A percentile compares a stretch with the other conserved stretches of the same genome.
Conservation (phyloP, 2,888 invertebrate genomes). For the Matsumyia berberina region DNA sequence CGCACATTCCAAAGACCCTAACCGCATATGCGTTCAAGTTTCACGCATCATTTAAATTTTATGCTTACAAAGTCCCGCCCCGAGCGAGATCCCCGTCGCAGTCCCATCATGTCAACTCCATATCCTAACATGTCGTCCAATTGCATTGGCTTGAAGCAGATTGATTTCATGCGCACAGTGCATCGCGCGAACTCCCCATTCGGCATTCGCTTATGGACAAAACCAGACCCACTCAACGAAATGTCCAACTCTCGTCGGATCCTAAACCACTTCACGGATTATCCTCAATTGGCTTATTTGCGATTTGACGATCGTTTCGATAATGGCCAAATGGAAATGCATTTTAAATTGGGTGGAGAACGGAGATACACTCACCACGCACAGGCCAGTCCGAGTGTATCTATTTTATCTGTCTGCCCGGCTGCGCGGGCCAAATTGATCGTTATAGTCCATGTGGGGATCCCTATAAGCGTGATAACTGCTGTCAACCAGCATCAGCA, state of each 20-base stretch:
- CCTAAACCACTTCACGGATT: constrained; percentile 68
- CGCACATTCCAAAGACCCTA: not conserved
- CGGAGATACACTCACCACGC: not conserved
- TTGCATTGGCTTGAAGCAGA: constrained; percentile 31
- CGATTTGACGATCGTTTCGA: constrained; percentile 65
- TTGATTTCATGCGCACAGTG: constrained; percentile 8
- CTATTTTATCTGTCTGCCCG: constrained; percentile 25
- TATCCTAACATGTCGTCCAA: constrained; percentile 47
- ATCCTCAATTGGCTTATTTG: constrained; percentile 66
- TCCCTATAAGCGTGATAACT: constrained; percentile 68
- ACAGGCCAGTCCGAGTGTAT: not conserved
- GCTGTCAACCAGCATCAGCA: constrained; percentile 70
- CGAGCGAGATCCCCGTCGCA: constrained; percentile 5
- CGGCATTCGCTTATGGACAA: constrained; percentile 11
- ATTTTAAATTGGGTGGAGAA: constrained; percentile 60
- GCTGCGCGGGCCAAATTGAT: constrained; percentile 55
- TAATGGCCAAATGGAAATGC: constrained; percentile 66
- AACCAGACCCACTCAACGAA: constrained; percentile 29
- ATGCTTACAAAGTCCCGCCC: constrained; percentile 9
- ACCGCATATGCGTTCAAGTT: constrained; percentile 13
- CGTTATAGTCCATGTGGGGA: constrained; percentile 54
- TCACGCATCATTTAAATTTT: constrained; percentile 24
- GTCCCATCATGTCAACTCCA: constrained; percentile 23
- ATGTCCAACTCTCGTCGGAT: constrained; percentile 13
- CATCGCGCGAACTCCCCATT: constrained; percentile 14